These are phyloP conservation scores for Pseudochirops corinnae DNA, from an alignment of 2,797 vertebrate species.

Conservation along the genomic window DNA sequence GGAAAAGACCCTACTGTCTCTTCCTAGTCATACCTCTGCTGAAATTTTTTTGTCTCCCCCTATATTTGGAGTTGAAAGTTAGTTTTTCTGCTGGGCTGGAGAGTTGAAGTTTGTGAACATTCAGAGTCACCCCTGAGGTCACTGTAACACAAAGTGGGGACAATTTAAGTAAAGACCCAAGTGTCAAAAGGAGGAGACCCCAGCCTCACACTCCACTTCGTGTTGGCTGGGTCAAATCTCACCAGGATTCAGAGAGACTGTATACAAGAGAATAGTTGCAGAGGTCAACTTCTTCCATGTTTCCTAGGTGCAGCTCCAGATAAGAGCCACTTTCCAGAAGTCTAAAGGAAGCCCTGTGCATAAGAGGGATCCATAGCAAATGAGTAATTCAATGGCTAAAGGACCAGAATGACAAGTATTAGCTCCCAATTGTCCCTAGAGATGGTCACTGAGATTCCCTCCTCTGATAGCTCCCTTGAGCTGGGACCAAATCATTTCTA, in stretches of 20 bases:
- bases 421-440: neutral
- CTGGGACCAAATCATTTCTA: neutral
- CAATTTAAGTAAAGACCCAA: neutral
- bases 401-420: neutral
- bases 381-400: neutral
- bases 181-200: neutral
- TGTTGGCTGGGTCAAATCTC: neutral
- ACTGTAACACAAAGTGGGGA: neutral
- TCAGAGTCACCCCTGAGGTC: neutral
- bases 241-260: neutral
- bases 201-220: neutral
- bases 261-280: neutral
- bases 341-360: neutral
- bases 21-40: neutral
- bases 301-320: neutral
- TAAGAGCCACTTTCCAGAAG: neutral
- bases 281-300: neutral
- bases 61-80: neutral
- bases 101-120: neutral
- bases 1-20: neutral
- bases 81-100: neutral
- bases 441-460: neutral
- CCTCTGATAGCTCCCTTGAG: neutral
- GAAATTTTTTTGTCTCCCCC: constrained; percentile 2
- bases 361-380: constrained; percentile 12